Conservation (phyloP, 2,797 vertebrate species). For the Arctocebus calabarensis region DNA sequence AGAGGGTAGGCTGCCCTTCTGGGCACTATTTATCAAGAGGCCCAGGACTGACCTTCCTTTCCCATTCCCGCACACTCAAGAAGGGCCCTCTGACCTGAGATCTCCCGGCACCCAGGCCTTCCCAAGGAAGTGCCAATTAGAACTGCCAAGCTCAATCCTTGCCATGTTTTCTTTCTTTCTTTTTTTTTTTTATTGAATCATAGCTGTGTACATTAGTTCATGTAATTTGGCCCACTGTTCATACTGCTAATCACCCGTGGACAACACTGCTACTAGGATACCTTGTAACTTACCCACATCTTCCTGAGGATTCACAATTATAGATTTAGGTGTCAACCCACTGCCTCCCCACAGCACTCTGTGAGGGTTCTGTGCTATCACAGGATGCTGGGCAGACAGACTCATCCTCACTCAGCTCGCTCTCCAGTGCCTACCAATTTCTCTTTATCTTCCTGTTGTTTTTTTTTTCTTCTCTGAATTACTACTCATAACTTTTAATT, state of each 20-base stretch:
- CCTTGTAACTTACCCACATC: neutral
- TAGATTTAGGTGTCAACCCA: neutral
- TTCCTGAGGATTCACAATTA: neutral
- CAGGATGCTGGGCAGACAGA: neutral
- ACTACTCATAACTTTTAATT: neutral
- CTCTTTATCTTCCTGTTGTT: neutral
- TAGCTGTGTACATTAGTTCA: too few species aligned
- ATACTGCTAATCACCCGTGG: neutral
- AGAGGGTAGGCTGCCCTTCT: neutral
- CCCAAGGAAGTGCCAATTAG: neutral
- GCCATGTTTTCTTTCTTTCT: neutral
- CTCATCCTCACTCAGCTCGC: neutral
- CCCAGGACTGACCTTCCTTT: neutral
- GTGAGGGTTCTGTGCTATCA: neutral
- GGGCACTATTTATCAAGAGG: neutral
- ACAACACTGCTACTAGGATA: neutral
- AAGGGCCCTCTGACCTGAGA: neutral
- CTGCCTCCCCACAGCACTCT: too few species aligned
- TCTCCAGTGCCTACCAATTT: neutral
- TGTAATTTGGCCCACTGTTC: neutral
- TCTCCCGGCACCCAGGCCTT: neutral
- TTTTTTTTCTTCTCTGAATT: constrained; percentile 1
- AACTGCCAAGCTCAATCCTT: neutral
- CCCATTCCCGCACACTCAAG: neutral
- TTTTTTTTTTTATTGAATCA: too few species aligned